phyloP scores from a whole-genome alignment of 1,140 invertebrate genomes.

The Conus betulinus region DNA sequence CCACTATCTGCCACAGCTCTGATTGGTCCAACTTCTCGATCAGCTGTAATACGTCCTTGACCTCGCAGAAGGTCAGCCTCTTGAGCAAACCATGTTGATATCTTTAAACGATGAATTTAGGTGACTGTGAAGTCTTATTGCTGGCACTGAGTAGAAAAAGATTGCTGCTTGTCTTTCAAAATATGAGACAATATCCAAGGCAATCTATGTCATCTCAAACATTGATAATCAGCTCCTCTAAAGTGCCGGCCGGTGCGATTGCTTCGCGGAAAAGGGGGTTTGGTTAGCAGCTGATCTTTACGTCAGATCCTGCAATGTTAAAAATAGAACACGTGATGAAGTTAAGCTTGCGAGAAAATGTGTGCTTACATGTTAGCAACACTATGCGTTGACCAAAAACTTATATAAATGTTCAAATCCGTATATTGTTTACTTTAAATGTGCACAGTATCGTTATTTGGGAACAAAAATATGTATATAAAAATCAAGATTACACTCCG shows the following conservation, averaged over 20 bases:
- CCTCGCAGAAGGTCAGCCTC: neutral
- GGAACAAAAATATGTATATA: no score
- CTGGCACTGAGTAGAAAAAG: neutral
- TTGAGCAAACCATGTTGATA: neutral
- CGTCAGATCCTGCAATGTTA: constrained; percentile 33
- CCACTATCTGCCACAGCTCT: neutral
- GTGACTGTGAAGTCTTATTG: neutral
- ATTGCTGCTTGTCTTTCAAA: neutral
- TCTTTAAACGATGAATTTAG: neutral
- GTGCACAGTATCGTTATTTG: no score
- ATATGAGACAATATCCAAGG: no score
- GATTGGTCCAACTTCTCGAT: constrained; percentile 1
- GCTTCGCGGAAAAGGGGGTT: constrained; percentile 33
- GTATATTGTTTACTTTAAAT: neutral
- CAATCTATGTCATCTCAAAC: neutral
- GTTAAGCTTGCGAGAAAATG: no score
- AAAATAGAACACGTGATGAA: constrained; percentile 17
- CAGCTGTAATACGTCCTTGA: constrained; percentile 36
- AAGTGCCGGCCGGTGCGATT: constrained; percentile 23
- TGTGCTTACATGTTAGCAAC: no score
- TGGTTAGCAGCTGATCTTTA: constrained; percentile 34
- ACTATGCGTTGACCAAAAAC: no score
- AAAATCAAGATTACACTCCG: no score
- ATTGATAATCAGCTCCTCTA: neutral
- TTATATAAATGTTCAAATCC: no score